Base-by-base conservation (phyloP, 2,888 invertebrate species). In the Pammene fasciana region DNA sequence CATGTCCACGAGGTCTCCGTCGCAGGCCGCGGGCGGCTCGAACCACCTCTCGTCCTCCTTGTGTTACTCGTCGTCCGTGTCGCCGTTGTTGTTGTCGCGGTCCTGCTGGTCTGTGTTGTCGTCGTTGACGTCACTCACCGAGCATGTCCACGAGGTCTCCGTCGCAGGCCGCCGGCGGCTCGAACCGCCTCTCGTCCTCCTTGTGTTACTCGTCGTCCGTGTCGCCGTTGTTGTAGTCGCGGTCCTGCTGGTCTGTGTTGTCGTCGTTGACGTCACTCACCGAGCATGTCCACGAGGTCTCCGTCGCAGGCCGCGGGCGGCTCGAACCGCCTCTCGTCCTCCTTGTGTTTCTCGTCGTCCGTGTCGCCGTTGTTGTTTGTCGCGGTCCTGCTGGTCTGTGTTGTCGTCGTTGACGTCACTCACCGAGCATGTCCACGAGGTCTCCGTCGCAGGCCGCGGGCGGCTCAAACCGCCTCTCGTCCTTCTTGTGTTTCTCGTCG, bases 1-100 rank as follows among this genome's bases (percentile, higher is more conserved):
- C 93, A 97, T 96, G 81, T 99, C 99, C 14, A 98, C 98, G 70
- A 99, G 93, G 84, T 99, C 99, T 38, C 96, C 94, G 86, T 99
- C 99, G 79, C 96, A 96, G 71, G 95, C 93, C 76, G 94, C 94
- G 60, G 95, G 94, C 8, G 96, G 94, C 81, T 98, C 98, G 93
- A 98, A 99, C 86, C 96, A 95, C 79, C 95, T 95, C 78, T 97
- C 97, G 70, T 96, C 96, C 1, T 95, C 95, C 41, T 94, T 76
- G 50, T 94, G 94, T 72, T 95, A 94, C 70, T 94, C 92, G 68
- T 95, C 95, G 72, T 96, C 95, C 0, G 92, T 94, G 72, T 95
- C 95, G n/a, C 94, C 94, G 74, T 94, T 94, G 74, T 95, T 95
- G 86, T 94, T 93, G 84, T 94, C 85, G 74, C 83, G 85, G 82